Evolutionary conservation across 2,113 vertebrate genomes (phyloP).

Genomic region (Parotia lawesii): DNA sequence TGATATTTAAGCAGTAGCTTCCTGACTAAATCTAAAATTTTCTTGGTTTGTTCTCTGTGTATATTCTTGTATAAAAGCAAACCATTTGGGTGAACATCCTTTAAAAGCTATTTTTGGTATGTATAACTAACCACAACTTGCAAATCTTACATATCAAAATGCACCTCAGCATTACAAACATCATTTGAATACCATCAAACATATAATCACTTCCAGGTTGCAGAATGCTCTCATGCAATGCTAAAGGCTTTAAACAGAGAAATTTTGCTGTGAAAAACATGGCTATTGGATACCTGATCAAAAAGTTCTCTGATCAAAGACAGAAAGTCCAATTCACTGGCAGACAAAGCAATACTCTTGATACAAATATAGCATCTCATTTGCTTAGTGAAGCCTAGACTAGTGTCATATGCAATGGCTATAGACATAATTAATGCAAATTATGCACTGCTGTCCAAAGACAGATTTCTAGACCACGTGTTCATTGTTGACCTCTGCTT

Average conservation of each 20-base stretch:
- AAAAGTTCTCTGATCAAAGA: background rate
- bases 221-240: background rate
- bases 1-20: background rate
- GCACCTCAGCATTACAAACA: background rate
- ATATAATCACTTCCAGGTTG: background rate
- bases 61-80: background rate
- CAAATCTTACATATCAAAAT: background rate
- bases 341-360: background rate
- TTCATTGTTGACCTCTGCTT: background rate
- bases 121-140: background rate
- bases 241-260: background rate
- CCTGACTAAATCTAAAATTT: background rate
- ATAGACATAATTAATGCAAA: background rate
- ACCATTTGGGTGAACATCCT: background rate
- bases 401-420: background rate
- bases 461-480: fast-evolving
- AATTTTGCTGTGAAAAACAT: background rate
- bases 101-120: background rate
- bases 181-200: background rate
- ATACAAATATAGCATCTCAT: background rate
- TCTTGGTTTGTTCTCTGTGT: background rate
- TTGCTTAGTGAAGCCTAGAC: background rate
- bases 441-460: background rate
- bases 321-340: background rate
- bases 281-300: background rate